Evolutionary conservation across 2,888 invertebrate species (phyloP).

Genomic region (Andrena haemorrhoa): DNA sequence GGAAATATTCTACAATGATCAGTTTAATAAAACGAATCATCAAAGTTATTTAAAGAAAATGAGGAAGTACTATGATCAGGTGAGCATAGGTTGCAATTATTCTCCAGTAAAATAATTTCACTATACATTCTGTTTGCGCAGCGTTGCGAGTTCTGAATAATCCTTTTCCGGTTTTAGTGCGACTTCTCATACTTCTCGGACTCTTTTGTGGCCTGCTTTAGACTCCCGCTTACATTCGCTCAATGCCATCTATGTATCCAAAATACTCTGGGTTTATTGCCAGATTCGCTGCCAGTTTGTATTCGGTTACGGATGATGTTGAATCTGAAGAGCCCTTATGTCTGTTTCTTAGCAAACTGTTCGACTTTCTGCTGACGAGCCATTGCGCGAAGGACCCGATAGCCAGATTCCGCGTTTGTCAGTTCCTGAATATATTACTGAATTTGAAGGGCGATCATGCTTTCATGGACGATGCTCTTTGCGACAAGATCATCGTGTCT

Average conservation of each 20-base stretch:
- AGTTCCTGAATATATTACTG: constrained; percentile 91
- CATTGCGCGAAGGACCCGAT: constrained; percentile 86
- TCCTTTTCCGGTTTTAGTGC: constrained; percentile 82
- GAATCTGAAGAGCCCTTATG: constrained; percentile 85
- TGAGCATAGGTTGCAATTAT: constrained; percentile 80
- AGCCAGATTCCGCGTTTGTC: constrained; percentile 91
- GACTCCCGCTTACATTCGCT: constrained; percentile 88
- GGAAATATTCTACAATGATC: constrained; percentile 88
- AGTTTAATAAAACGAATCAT: constrained; percentile 89
- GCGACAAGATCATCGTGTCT: constrained; percentile 89
- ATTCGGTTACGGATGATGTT: constrained; percentile 81
- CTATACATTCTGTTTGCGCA: neutral
- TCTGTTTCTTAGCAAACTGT: constrained; percentile 87
- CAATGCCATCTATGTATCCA: constrained; percentile 90
- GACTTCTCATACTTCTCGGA: constrained; percentile 87
- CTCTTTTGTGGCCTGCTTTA: constrained; percentile 88
- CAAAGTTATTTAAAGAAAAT: constrained; percentile 88
- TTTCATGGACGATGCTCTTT: constrained; percentile 91
- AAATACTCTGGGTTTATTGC: constrained; percentile 89
- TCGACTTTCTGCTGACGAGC: constrained; percentile 87
- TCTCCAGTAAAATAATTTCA: constrained; percentile 1
- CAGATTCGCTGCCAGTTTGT: constrained; percentile 89
- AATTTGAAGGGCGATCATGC: constrained; percentile 91
- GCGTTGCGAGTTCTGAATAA: neutral
- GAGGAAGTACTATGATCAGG: constrained; percentile 88